Conservation (phyloP, 2,113 vertebrate species). For the Amazona vittata region DNA sequence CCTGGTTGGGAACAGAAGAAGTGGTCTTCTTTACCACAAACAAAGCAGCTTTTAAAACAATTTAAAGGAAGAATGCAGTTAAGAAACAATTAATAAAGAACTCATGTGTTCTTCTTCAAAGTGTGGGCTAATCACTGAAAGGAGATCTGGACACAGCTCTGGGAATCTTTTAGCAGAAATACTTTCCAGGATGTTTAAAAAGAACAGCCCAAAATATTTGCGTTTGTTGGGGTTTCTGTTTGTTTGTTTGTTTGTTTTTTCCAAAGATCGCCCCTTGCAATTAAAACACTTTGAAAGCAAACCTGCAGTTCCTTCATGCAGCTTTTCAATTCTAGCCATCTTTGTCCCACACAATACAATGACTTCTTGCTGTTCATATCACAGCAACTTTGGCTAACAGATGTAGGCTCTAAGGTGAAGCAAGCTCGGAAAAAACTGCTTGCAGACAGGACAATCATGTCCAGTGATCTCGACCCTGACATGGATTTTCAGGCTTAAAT, state of each 20-base stretch:
- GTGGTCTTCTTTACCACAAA: background rate
- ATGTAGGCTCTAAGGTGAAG: background rate
- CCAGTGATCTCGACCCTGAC: background rate
- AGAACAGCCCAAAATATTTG: background rate
- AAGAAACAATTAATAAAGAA: background rate
- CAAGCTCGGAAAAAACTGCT: background rate
- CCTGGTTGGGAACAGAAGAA: slow-evolving; percentile 1
- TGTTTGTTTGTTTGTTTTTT: background rate
- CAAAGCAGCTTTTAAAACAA: background rate
- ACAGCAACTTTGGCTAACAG: background rate
- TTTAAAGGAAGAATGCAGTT: background rate
- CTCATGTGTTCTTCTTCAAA: background rate
- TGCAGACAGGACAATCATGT: background rate
- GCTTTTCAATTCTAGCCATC: background rate
- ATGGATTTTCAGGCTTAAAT: background rate
- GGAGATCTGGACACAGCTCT: background rate
- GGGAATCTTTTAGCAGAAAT: background rate
- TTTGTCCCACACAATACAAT: background rate
- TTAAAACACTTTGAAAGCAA: background rate
- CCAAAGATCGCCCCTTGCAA: background rate
- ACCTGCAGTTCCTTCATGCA: background rate
- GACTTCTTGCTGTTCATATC: background rate
- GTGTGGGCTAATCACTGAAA: background rate
- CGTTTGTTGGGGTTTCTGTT: background rate
- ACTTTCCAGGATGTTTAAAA: background rate